These are phyloP conservation scores for Melanogrammus aeglefinus DNA, from an alignment of 2,797 vertebrate genomes.

Conservation along the genomic window DNA sequence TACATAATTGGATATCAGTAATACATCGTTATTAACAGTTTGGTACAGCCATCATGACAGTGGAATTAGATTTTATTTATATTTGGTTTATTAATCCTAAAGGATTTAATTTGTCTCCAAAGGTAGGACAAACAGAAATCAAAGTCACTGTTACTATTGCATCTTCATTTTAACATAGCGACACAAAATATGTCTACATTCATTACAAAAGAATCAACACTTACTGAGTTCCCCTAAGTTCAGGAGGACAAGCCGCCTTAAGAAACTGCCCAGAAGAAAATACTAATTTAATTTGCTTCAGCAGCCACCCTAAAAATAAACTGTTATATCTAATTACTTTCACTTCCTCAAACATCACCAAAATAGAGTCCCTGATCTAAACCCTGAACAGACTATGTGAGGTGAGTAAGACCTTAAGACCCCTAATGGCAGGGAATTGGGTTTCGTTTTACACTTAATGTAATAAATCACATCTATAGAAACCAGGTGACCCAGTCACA, in stretches of 20 bases:
- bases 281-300: not conserved
- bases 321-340: conserved; percentile 13
- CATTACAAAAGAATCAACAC: not conserved
- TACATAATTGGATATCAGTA: no score
- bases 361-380: conserved; percentile 25
- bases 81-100: no score
- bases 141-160: not conserved
- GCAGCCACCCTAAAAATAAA: conserved; percentile 14
- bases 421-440: conserved; percentile 38
- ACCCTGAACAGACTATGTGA: conserved; percentile 31
- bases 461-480: conserved; percentile 38
- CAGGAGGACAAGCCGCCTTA: not conserved
- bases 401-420: conserved; percentile 1
- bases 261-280: not conserved
- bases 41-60: no score
- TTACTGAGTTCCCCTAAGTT: not conserved
- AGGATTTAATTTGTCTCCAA: no score
- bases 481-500: conserved; percentile 35
- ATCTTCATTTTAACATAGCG: not conserved
- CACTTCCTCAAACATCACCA: conserved; percentile 22
- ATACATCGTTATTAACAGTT: no score
- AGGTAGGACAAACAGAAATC: no score
- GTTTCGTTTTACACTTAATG: conserved; percentile 25
- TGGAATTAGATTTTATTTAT: no score
- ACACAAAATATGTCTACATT: not conserved